Evolutionary conservation across 1,140 invertebrate genomes (phyloP), one percentile per base, ranked within the genome.

Genomic region (Camponotus pennsylvanicus): DNA sequence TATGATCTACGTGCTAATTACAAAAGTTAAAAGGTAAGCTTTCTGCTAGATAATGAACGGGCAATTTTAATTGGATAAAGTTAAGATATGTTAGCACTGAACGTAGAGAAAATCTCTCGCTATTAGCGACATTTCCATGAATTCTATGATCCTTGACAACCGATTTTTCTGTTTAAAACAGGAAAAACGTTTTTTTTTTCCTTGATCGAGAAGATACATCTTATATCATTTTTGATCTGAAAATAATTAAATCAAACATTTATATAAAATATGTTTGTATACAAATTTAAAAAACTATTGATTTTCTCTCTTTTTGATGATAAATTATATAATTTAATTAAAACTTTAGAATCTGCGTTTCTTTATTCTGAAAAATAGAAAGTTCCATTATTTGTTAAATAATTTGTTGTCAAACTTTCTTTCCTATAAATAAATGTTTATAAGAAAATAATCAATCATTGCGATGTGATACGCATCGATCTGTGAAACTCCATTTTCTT

Each of bases 31-130:
- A 55, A n/a, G n/a, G 32, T 2, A 32, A 34, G 2, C 27, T 57
- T 70, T 66, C 27, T 27, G 34, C 3, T 4, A 6, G n/a, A 67
- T 67, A 79, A 70, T 59, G 21, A 80, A 45, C 3, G 49, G 2
- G 49, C 64, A 80, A 70, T 80, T 78, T 78, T 32, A 78, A 21
- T 1, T 1, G 49, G 9, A 45, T 32, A 40, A 55, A 15, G 15
- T 57, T 18, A 80, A 80, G 63, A 34, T 15, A 15, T 15, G 11
- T 40, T n/a, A n/a, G 15, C 64, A 59, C 42, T 80, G 78, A 45
- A 80, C 42, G n/a, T 37, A 80, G 5, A 57, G 15, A 80, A 27
- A 27, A 27, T 27, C 27, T 27, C 27, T 27, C 27, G 27, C 27
- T 27, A 27, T 27, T 27, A 27, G 27, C 27, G 27, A 27, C 0